Base-by-base conservation (phyloP, 1,140 invertebrate species). In the Apis florea region DNA sequence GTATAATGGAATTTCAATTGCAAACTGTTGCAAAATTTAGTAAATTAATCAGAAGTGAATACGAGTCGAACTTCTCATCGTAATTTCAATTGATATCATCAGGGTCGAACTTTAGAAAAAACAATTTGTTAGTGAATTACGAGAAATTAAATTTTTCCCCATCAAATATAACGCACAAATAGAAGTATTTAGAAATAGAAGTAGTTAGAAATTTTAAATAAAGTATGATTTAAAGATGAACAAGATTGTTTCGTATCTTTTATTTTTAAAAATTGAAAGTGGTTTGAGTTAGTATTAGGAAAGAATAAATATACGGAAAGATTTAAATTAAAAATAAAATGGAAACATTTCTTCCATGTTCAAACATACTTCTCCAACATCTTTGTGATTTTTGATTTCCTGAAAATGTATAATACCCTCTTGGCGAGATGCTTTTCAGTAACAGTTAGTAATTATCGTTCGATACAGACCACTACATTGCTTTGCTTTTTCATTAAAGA, bases 1-100 rank as follows among this genome's bases (percentile, higher is more conserved):
- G 15, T 59, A 59, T 69, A 69, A 69, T 69, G 10, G n/a, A 77
- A 69, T 76, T 77, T 77, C 75, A 19, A 77, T 77, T 58, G 31
- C 53, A 15, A 58, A 54, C 17, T 49, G 12, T 58, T 69, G 17
- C 40, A 51, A 69, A 77, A 69, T 77, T 68, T 68, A 68, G 51
- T 58, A 69, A n/a, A n/a, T 77, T 77, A 21, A 59, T 69, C 26
- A 69, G n/a, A 21, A 24, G 64, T 13, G 31, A 77, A 69, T n/a
- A 19, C 31, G n/a, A 21, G 17, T 64, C n/a, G 10, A n/a, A 8
- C 2, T 68, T 67, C 31, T 40, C 15, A 67, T 56, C 47, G 15
- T 53, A 17, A 56, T 54, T 54, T 12, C 49, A 47, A 54, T 73
- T 26, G 40, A n/a, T n/a, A 12, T 15, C 15, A 15, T 21, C 26